A percentile compares a stretch with the other conserved stretches of the same genome.
phyloP scores from a whole-genome alignment of 2,113 vertebrate genomes.

The Ahaetulla prasina region DNA sequence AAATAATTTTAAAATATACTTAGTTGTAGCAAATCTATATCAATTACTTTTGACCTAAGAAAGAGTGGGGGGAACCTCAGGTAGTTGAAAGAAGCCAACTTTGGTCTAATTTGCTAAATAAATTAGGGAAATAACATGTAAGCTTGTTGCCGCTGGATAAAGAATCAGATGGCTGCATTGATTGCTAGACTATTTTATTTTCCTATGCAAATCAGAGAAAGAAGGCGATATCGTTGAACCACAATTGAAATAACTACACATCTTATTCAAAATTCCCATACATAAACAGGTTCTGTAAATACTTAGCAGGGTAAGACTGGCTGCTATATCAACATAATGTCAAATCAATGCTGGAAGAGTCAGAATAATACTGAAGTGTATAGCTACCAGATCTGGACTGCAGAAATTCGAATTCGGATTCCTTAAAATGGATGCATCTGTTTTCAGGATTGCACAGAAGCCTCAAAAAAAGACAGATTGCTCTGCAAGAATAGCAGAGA shows the following conservation, averaged over 20 bases:
- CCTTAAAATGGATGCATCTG: not conserved
- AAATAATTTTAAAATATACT: not conserved
- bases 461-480: not conserved
- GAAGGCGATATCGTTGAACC: not conserved
- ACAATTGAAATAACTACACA: not conserved
- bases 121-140: not conserved
- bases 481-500: not conserved
- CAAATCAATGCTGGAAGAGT: not conserved
- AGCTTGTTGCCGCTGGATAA: not conserved
- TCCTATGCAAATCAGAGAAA: not conserved
- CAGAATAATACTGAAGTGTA: not conserved
- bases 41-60: not conserved
- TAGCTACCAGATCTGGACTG: not conserved
- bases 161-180: not conserved
- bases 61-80: not conserved
- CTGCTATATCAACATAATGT: not conserved
- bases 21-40: not conserved
- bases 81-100: not conserved
- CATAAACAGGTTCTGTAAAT: not conserved
- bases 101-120: not conserved
- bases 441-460: not conserved
- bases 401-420: not conserved
- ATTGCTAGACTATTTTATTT: not conserved
- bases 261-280: not conserved
- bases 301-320: not conserved